Percentiles rank a stretch among this genome's conserved stretches.
Conservation (phyloP, 2,888 invertebrate species). For the Lutraria lutraria region DNA sequence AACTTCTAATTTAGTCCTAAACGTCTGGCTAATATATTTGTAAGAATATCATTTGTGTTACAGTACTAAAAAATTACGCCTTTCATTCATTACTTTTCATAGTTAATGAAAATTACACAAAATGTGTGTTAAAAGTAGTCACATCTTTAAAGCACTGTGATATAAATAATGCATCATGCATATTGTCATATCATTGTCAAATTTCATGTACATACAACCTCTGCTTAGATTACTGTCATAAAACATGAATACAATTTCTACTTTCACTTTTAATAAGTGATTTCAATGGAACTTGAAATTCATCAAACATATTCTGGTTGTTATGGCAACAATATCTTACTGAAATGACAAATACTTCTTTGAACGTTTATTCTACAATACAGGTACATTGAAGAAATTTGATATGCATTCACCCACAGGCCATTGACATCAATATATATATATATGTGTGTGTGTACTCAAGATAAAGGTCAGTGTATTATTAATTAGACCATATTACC, state of each 20-base stretch:
- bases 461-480: slow-evolving; percentile 27
- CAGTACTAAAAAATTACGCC: too few relatives aligned
- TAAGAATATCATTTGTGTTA: too few relatives aligned
- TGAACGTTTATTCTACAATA: not conserved
- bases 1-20: too few relatives aligned
- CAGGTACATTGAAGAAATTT: not conserved
- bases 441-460: not conserved
- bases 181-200: too few relatives aligned
- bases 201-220: too few relatives aligned
- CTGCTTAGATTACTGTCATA: not conserved
- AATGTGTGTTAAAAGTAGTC: too few relatives aligned
- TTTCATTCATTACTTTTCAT: too few relatives aligned
- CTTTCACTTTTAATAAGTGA: not conserved
- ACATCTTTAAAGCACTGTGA: too few relatives aligned
- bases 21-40: too few relatives aligned
- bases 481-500: slow-evolving; percentile 29
- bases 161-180: too few relatives aligned
- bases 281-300: not conserved
- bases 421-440: slow-evolving; percentile 6
- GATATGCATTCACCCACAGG: not conserved
- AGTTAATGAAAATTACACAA: too few relatives aligned
- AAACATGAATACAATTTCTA: not conserved
- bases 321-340: not conserved
- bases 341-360: not conserved
- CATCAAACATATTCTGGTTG: not conserved